Base-by-base conservation (phyloP, 2,797 vertebrate species). In the Enteromius unitaeniatus region DNA sequence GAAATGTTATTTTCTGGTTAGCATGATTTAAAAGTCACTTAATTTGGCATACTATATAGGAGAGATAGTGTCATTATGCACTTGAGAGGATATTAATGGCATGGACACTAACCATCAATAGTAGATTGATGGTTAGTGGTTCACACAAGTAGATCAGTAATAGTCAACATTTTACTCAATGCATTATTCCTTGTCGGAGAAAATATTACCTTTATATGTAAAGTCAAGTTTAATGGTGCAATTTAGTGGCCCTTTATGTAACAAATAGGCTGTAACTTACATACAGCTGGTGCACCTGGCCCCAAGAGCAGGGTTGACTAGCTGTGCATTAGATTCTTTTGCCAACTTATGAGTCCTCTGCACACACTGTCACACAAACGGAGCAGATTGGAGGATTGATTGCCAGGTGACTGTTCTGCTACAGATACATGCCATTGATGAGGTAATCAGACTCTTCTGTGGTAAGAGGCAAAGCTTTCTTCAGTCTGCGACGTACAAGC, bases 391-490 rank as follows among this genome's bases (percentile, higher is more conserved):
- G 51, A n/a, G 45, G 28, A 26, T 34, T 72, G 80, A 64, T 23
- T 26, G 62, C 15, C 49, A 77, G 40, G 21, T 17, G 23, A 9
- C 28, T 6, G 67, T 76, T 34, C 31, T 81, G 87, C 91, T 96
- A 96, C 91, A 96, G 91, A 93, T 99, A 99, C 98, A 99, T 99
- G 95, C 98, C 98, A 42, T 99, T 99, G 92, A 99, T 99, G 94
- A 99, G 97, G 95, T 99, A 99, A 94, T 99, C 98, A 0, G 97
- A 99, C 90, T 99, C 98, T 92, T 99, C 98, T 0, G 97, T 98
- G 75, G 96, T 98, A 86, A 99, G 95, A 73, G 97, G 98, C 13
- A 96, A 96, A 62, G 97, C 94, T 93, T 99, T 99, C 93, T 98
- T 99, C 79, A 98, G 93, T 90, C 96, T 97, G 93, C 96, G 96